Evolutionary conservation across 2,888 invertebrate genomes (phyloP).

Genomic region (Erpobdella octoculata): DNA sequence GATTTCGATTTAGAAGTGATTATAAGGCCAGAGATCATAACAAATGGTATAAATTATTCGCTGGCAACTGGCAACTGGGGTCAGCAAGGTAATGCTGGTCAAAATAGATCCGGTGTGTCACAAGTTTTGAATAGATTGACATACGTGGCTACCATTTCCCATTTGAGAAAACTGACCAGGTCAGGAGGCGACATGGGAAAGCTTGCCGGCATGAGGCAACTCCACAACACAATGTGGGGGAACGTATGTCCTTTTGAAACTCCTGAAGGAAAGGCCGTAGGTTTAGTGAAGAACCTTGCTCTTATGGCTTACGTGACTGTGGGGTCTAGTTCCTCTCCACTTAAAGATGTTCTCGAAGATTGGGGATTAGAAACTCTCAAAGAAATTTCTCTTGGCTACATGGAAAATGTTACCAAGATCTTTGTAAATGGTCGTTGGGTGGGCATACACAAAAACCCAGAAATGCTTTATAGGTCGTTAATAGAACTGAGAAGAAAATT

Average conservation of each 20-base stretch:
- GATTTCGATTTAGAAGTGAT: conserved; percentile 94
- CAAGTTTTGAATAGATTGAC: conserved; percentile 95
- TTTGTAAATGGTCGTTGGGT: conserved; percentile 98
- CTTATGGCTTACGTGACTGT: conserved; percentile 99
- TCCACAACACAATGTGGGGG: conserved; percentile 98
- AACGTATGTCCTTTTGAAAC: conserved; percentile 99
- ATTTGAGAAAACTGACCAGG: conserved; percentile 93
- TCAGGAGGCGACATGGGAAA: conserved; percentile 98
- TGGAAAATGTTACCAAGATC: conserved; percentile 97
- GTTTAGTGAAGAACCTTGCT: conserved; percentile 94
- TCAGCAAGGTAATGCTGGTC: conserved; percentile 99
- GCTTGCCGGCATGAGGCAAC: conserved; percentile 92
- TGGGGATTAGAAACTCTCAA: conserved; percentile 99
- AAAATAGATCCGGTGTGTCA: conserved; percentile 88
- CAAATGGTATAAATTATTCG: conserved; percentile 92
- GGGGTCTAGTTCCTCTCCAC: conserved; percentile 96
- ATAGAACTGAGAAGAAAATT: conserved; percentile 92
- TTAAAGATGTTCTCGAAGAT: conserved; percentile 98
- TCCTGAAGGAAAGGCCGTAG: conserved; percentile 71
- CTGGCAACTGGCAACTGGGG: conserved; percentile 99
- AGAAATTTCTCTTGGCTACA: conserved; percentile 97
- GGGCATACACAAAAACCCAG: conserved; percentile 96
- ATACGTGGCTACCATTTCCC: conserved; percentile 94
- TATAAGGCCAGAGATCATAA: conserved; percentile 93
- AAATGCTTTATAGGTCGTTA: conserved; percentile 93